Base-by-base conservation (phyloP, 2,888 invertebrate species). In the Drosophila borealis region DNA sequence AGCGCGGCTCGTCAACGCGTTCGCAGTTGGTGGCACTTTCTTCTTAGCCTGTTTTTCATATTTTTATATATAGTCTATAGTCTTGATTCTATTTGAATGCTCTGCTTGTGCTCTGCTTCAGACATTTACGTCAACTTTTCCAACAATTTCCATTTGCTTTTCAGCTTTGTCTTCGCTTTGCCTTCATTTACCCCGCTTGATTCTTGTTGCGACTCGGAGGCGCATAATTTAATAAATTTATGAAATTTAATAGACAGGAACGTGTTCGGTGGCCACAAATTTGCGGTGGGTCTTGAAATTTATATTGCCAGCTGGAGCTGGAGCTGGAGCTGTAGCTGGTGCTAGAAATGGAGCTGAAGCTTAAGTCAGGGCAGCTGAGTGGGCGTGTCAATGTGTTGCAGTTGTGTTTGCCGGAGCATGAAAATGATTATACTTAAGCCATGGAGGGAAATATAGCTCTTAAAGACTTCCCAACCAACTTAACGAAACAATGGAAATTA, bases 181-280 rank as follows among this genome's bases (percentile, higher is more conserved):
- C 44, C 73, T 50, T 55, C 64, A 61, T 70, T 80, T 76, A 48
- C 53, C 19, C 45, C 73, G 73, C 70, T 61, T 48, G 61, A 66
- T 74, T 74, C 62, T 57, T 36, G 21, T 29, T 44, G 63, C 54
- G 50, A 46, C 60, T 60, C 33, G 37, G 34, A 49, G 67, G 61
- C 70, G 89, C 82, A 88, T 89, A 83, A 89, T 83, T 83, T 83
- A 83, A 83, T 89, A 83, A 83, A 83, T 83, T 75, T 75, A 75
- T 83, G 83, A 85, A 89, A 83, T 89, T 78, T 89, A 89, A 83
- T 83, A 83, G 89, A 85, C 82, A 85, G 62, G 69, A 83, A 88
- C 89, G 83, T 83, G 83, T 88, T 83, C 67, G 80, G 67, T 88
- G 79, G 80, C 82, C 89, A 88, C 86, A 88, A 85, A 70, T 81